phyloP scores from a whole-genome alignment of 1,140 invertebrate genomes.

The Tetragnatha versicolor region DNA sequence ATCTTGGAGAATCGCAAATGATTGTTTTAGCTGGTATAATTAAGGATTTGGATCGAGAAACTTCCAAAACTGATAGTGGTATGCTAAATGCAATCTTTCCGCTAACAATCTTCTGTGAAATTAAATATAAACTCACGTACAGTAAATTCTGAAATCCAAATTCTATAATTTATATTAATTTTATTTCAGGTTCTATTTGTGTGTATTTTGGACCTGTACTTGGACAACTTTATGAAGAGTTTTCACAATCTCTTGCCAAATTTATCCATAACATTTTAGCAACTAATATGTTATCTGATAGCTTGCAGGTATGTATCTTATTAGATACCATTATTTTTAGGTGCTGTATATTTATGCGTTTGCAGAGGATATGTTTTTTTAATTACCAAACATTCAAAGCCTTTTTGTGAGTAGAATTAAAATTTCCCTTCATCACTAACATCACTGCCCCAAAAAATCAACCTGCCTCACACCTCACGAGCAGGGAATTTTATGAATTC shows the following conservation, averaged over 20 bases:
- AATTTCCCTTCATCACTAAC: too few species aligned
- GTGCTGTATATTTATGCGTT: too few species aligned
- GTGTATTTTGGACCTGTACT: conserved; percentile 75
- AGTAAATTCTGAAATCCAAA: background rate
- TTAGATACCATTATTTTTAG: too few species aligned
- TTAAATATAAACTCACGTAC: background rate
- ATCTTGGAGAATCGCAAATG: conserved; percentile 79
- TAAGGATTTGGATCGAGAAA: conserved; percentile 84
- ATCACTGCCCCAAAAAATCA: too few species aligned
- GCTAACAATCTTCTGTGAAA: background rate
- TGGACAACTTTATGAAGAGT: conserved; percentile 77
- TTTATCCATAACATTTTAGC: conserved; percentile 86
- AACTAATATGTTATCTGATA: conserved; percentile 71
- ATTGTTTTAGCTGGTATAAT: conserved; percentile 82
- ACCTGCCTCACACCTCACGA: too few species aligned
- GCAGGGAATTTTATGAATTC: too few species aligned
- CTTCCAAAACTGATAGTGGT: conserved; percentile 79
- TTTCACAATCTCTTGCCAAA: conserved; percentile 75
- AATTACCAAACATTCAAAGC: too few species aligned
- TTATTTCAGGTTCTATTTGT: conserved; percentile 74
- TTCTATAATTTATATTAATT: conserved; percentile 10
- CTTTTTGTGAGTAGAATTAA: too few species aligned
- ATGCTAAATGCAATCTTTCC: conserved; percentile 53
- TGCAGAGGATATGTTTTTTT: too few species aligned
- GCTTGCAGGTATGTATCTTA: conserved; percentile 69